Base-by-base conservation (phyloP, 2,888 invertebrate genomes). In the Nomada goodeniana region DNA sequence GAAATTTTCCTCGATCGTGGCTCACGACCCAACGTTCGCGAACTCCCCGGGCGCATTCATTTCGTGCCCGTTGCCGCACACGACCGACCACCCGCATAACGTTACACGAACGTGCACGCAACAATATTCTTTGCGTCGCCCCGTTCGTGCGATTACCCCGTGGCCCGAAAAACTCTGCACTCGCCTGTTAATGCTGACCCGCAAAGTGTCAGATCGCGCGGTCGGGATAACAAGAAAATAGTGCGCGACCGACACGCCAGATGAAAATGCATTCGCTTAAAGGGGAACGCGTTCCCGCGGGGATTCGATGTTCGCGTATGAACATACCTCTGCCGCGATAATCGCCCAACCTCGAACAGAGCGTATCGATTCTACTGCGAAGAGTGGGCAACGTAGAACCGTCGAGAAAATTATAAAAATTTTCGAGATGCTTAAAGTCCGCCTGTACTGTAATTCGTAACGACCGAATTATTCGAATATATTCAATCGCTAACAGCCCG, bases 91-190 rank as follows among this genome's bases (percentile, higher is more conserved):
- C 50, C 67, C 60, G 64, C 76, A 15, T 68, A 71, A 80, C 50
- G 52, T 57, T 70, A 71, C 29, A 63, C 75, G 63, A 71, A 63
- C 53, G 74, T 52, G 13, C 59, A 18, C 36, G 69, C 53, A 67
- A 83, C 83, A 84, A 86, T 78, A 84, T 83, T 86, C 80, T 86
- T 86, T 86, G 74, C 80, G 64, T 70, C 57, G 75, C n/a, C n/a
- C 52, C 63, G 15, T 68, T 76, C 67, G 47, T 26, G 59, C 55
- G 71, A 57, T 47, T 15, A 13, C 50, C 7, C 29, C 61, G 13
- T 29, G 18, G 13, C 59, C 59, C 63, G 81, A 72, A 73, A 73
- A 78, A 82, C 73, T 60, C 73, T 53, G 70, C 75, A 53, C 73
- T 82, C 23, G 67, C 65, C 61, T 53, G 73, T 71, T 85, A 76